Percentiles rank a stretch among this genome's conserved stretches.
Evolutionary conservation across 1,140 invertebrate species (phyloP).

Genomic region (Zaprionus lachaisei): DNA sequence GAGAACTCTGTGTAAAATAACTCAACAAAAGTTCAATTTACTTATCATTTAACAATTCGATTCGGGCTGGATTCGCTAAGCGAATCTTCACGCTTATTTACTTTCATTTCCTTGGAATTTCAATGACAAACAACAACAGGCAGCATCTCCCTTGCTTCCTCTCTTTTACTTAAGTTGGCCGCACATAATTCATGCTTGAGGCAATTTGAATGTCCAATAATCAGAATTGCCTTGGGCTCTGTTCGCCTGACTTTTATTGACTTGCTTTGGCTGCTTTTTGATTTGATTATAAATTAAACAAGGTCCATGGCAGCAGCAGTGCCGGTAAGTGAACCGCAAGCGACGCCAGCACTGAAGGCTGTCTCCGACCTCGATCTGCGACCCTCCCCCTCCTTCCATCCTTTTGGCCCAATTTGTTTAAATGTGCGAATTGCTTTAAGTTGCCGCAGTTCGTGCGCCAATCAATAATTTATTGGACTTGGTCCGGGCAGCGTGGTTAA

Average conservation of each 20-base stretch:
- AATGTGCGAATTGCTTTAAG: constrained; percentile 33
- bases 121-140: constrained; percentile 59
- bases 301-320: constrained; percentile 53
- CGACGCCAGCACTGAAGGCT: constrained; percentile 39
- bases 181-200: constrained; percentile 80
- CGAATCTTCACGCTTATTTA: constrained; percentile 80
- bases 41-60: constrained; percentile 70
- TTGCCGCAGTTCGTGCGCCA: constrained; percentile 3
- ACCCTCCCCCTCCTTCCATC: not conserved
- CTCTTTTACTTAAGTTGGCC: constrained; percentile 33
- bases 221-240: constrained; percentile 75
- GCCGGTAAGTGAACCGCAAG: constrained; percentile 35
- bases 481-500: constrained; percentile 28
- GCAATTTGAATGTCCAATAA: constrained; percentile 79
- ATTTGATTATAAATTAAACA: constrained; percentile 78
- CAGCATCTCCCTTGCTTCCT: constrained; percentile 1
- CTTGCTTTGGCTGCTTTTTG: constrained; percentile 57
- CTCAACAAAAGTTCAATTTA: constrained; percentile 71
- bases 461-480: constrained; percentile 71
- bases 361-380: constrained; percentile 2
- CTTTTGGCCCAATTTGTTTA: constrained; percentile 43
- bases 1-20: constrained; percentile 12
- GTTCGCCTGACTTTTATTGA: constrained; percentile 70
- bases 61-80: constrained; percentile 55
- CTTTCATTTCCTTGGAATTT: constrained; percentile 69